A percentile compares a stretch with the other conserved stretches of the same genome.
phyloP scores from a whole-genome alignment of 1,140 invertebrate genomes.

The Aphis craccivora region DNA sequence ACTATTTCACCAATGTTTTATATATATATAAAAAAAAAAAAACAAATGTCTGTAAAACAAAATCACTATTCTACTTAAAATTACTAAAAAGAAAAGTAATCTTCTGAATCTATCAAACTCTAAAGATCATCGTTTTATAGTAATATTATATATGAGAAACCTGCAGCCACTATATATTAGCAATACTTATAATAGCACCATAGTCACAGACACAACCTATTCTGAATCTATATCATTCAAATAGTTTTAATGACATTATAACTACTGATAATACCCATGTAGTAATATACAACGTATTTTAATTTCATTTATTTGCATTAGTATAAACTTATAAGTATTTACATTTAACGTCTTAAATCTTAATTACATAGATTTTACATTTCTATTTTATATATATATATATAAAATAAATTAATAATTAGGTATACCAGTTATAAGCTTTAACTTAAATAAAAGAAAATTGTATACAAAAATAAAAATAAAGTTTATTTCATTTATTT shows the following conservation, averaged over 20 bases:
- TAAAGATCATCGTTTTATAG: neutral
- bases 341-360: neutral
- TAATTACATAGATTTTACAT: neutral
- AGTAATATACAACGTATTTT: no score
- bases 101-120: neutral
- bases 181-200: neutral
- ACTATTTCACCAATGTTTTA: neutral
- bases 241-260: neutral
- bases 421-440: neutral
- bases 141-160: neutral
- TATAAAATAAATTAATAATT: neutral
- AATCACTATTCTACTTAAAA: neutral
- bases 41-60: neutral
- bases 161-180: neutral
- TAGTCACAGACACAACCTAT: neutral
- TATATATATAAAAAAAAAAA: no score
- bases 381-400: neutral
- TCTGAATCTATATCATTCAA: neutral
- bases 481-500: conserved; percentile 2
- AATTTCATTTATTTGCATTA: no score
- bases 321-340: neutral
- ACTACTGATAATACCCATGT: neutral
- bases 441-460: neutral
- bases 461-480: neutral
- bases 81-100: neutral